Conservation (phyloP, 2,113 vertebrate species). For the Poecilia latipinna region DNA sequence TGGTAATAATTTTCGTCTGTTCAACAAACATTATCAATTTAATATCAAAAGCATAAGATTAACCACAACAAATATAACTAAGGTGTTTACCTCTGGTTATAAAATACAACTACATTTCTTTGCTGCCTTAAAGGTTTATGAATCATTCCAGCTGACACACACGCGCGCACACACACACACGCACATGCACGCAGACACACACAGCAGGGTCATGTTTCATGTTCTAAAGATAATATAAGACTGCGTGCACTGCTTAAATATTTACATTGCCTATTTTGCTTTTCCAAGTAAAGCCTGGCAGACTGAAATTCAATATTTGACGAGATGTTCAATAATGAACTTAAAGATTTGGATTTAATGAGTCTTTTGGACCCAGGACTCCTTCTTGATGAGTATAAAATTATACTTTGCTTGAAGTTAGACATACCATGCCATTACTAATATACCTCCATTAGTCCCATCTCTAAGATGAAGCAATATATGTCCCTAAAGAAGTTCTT, state of each 20-base stretch:
- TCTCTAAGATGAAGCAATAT: background rate
- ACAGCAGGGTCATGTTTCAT: background rate
- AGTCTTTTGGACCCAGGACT: slow-evolving; percentile 24
- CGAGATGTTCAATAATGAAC: slow-evolving; percentile 39
- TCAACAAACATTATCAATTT: background rate
- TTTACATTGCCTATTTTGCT: slow-evolving; percentile 32
- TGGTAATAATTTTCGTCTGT: too few species aligned
- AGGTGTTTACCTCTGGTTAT: background rate
- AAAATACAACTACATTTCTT: background rate
- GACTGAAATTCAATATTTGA: slow-evolving; percentile 38
- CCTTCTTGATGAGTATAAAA: slow-evolving; percentile 26
- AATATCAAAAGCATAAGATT: background rate
- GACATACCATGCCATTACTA: slow-evolving; percentile 4
- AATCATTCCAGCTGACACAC: background rate
- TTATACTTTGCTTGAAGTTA: slow-evolving; percentile 20
- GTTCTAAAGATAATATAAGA: slow-evolving; percentile 11
- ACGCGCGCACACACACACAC: too few species aligned
- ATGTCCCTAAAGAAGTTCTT: slow-evolving; percentile 2
- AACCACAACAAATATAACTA: too few species aligned
- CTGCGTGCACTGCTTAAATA: slow-evolving; percentile 36
- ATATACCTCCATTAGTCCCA: slow-evolving; percentile 24
- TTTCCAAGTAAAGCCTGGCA: slow-evolving; percentile 9
- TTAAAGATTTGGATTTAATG: slow-evolving; percentile 46
- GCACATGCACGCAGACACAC: too few species aligned
- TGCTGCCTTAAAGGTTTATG: background rate